Evolutionary conservation across 1,140 invertebrate species (phyloP).

Genomic region (Musca vetustissima): DNA sequence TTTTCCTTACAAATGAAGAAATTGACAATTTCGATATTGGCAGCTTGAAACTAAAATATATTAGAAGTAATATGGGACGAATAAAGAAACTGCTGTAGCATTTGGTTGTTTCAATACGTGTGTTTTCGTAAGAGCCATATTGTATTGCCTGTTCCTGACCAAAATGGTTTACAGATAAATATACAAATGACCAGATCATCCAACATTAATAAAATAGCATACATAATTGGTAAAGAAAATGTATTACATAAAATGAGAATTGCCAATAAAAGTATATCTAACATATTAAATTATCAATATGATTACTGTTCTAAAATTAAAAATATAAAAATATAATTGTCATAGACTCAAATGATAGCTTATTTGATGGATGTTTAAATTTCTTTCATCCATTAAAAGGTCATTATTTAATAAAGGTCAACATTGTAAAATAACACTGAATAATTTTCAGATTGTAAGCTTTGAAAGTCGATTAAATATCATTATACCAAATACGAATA

Average conservation of each 20-base stretch:
- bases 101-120: neutral
- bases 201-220: neutral
- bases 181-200: no score
- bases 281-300: neutral
- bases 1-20: neutral
- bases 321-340: neutral
- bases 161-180: neutral
- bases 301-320: neutral
- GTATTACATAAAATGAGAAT: neutral
- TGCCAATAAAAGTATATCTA: neutral
- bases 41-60: neutral
- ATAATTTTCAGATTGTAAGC: neutral
- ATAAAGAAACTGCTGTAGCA: neutral
- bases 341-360: no score
- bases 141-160: neutral
- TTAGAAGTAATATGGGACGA: neutral
- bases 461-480: neutral
- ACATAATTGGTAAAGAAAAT: neutral
- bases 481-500: neutral
- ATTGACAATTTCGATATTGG: neutral
- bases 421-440: no score
- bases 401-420: no score
- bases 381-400: no score
- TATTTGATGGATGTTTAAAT: neutral
- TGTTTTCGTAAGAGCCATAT: neutral